Conservation (phyloP, 2,113 vertebrate species). For the Passer domesticus region DNA sequence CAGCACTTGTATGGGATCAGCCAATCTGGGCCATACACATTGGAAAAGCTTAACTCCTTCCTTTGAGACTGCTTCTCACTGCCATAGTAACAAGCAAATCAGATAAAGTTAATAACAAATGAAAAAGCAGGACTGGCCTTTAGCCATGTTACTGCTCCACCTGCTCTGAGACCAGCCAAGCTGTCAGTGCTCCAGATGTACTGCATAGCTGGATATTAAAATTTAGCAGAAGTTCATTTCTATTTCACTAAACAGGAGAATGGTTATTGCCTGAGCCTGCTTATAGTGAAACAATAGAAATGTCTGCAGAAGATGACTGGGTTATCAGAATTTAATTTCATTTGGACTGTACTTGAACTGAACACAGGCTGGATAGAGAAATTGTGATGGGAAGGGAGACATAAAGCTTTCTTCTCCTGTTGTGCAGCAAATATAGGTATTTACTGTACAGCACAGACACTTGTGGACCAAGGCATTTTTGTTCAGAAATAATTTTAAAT, state of each 20-base stretch:
- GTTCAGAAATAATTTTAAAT: background rate
- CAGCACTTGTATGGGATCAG: background rate
- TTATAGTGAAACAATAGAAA: background rate
- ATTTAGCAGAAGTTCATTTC: constrained; percentile 4
- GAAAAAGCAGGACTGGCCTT: background rate
- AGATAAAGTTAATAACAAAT: background rate
- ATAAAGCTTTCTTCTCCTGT: background rate
- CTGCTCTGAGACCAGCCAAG: constrained; percentile 7
- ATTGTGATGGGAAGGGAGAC: background rate
- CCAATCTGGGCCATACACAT: background rate
- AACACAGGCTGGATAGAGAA: background rate
- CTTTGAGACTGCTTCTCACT: background rate
- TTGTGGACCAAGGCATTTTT: background rate
- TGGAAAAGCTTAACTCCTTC: background rate
- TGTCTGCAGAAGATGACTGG: background rate
- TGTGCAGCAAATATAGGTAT: background rate
- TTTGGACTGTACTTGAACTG: background rate
- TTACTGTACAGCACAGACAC: background rate
- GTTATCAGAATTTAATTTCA: background rate
- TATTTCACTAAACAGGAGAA: background rate
- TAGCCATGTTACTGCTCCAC: background rate
- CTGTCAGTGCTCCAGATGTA: constrained; percentile 29
- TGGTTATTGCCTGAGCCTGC: background rate
- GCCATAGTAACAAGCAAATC: background rate
- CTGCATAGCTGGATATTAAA: background rate